Conservation (phyloP, 2,888 invertebrate genomes). For the Ophioninae sp. region DNA sequence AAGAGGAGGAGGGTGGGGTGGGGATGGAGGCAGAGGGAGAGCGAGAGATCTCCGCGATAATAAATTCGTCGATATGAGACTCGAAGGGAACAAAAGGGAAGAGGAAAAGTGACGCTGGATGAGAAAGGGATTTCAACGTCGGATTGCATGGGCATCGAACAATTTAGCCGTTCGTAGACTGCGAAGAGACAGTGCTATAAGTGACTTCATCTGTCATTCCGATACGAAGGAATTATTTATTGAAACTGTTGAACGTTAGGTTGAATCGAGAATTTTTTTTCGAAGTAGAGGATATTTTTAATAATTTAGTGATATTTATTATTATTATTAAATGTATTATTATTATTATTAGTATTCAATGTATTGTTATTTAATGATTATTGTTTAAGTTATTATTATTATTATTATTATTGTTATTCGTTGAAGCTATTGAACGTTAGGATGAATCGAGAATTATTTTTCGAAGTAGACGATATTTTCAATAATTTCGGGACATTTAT, state of each 20-base stretch:
- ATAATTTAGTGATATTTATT: no score
- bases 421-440: no score
- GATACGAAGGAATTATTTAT: background rate
- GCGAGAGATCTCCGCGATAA: conserved; percentile 18
- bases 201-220: no score
- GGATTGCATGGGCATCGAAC: background rate
- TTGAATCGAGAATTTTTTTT: background rate
- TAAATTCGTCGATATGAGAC: conserved; percentile 37
- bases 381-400: no score
- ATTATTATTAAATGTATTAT: no score
- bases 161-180: background rate
- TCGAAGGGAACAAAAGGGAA: conserved; percentile 44
- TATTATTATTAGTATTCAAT: no score
- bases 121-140: conserved; percentile 15
- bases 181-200: background rate
- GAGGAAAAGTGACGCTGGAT: conserved; percentile 15
- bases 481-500: no score
- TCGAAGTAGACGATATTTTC: no score
- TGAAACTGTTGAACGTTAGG: background rate
- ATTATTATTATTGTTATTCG: no score
- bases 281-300: no score
- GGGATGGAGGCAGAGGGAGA: conserved; percentile 50
- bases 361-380: no score
- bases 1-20: conserved; percentile 48
- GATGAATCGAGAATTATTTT: background rate